phyloP scores from a whole-genome alignment of 2,888 invertebrate genomes.

The Dicycla oo region DNA sequence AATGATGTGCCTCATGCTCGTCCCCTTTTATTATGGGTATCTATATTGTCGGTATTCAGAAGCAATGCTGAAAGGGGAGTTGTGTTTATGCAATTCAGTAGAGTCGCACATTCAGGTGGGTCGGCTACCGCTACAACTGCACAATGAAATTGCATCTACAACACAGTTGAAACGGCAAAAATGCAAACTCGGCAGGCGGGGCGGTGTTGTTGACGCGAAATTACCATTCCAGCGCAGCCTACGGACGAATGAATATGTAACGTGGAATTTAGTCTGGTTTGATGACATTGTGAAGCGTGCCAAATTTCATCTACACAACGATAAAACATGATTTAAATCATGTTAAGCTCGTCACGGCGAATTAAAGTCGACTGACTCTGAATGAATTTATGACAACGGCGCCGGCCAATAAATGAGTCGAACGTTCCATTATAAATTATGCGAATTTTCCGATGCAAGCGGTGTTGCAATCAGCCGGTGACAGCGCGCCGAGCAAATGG shows the following conservation, averaged over 20 bases:
- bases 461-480: conserved; percentile 80
- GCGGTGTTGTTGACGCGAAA: conserved; percentile 84
- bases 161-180: conserved; percentile 83
- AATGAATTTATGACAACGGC: conserved; percentile 75
- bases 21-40: conserved; percentile 39
- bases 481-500: conserved; percentile 83
- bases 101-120: conserved; percentile 74
- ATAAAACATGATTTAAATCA: conserved; percentile 62
- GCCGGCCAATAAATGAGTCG: conserved; percentile 70
- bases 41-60: conserved; percentile 48
- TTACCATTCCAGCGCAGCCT: conserved; percentile 86
- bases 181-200: conserved; percentile 81
- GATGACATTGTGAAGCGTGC: conserved; percentile 73
- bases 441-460: conserved; percentile 79
- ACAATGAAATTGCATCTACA: conserved; percentile 75
- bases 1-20: conserved; percentile 29
- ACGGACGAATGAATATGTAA: conserved; percentile 87
- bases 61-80: conserved; percentile 62
- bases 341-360: conserved; percentile 54
- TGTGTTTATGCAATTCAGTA: conserved; percentile 74
- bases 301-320: conserved; percentile 61
- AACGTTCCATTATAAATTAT: conserved; percentile 78
- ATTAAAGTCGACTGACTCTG: conserved; percentile 62
- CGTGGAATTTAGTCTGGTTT: conserved; percentile 80
- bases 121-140: conserved; percentile 56